Evolutionary conservation across 53 echinoderm and acorn worm species (phyloP).

Genomic region (Patiria pectinifera): DNA sequence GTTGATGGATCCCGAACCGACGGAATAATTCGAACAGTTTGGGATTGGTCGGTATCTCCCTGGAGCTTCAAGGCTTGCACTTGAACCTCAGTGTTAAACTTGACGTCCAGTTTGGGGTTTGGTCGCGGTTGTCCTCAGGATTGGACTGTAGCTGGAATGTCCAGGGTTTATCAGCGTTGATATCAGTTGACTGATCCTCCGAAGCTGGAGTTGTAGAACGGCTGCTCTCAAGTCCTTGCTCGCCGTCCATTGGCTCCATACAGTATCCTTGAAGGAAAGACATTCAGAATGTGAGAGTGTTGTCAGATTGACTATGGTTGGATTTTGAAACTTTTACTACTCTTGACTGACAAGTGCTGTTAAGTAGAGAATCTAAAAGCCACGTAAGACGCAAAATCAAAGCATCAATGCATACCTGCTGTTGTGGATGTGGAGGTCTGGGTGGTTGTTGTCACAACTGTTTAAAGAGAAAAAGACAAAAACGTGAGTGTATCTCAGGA

Average conservation of each 20-base stretch:
- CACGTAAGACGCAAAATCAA: background rate
- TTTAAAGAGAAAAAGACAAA: background rate
- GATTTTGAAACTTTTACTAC: too few relatives aligned
- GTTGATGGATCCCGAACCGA: background rate
- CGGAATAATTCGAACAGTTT: too few relatives aligned
- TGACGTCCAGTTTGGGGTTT: background rate
- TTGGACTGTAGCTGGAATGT: background rate
- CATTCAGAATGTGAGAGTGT: too few relatives aligned
- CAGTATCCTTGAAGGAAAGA: background rate
- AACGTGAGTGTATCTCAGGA: background rate
- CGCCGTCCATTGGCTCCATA: conserved; percentile 16
- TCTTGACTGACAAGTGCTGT: too few relatives aligned
- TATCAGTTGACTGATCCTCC: conserved; percentile 5
- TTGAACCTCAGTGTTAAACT: background rate
- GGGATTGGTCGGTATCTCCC: too few relatives aligned
- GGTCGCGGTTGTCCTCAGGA: background rate
- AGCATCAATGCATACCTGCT: background rate
- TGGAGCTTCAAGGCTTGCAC: background rate
- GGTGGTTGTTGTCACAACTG: conserved; percentile 11
- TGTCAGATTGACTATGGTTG: too few relatives aligned
- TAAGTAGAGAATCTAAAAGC: background rate
- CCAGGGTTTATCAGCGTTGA: conserved; percentile 7
- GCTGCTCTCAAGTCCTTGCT: background rate
- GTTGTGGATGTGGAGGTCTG: conserved; percentile 37
- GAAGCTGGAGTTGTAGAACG: background rate